Base-by-base conservation (phyloP, 2,888 invertebrate genomes). In the Aspidiotus rigidus region DNA sequence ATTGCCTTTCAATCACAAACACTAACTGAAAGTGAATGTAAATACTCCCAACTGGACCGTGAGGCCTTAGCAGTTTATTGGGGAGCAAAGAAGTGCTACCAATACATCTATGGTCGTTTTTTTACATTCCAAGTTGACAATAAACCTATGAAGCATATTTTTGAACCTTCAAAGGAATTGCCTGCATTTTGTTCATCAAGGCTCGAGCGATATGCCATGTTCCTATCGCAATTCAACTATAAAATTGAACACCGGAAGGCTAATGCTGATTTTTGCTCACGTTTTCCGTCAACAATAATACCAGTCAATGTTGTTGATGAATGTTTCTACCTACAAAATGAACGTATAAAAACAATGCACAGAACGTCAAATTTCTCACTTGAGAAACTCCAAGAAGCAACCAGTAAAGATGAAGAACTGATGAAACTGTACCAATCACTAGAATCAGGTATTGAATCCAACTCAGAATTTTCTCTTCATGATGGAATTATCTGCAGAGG, bases 1-100 rank as follows among this genome's bases (percentile, higher is more conserved):
- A 72, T 72, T 13, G 72, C 69, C 1, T 73, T 61, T 16, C 64
- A 59, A n/a, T 73, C 73, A 1, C 66, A 54, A 28, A 70, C 71
- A 42, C 63, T 74, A 10, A 69, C 73, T 10, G 17, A 41, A 28
- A 40, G 55, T 17, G 59, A 59, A 17, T 1, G 28, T 28, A 71
- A 69, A 63, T 73, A 73, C 62, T 69, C 67, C 17, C 73, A 73
- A 56, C 59, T 73, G 15, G 72, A 73, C 55, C 17, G 72, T 15
- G 72, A 73, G 69, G 72, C 72, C 16, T 40, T 72, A 41, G 71
- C 72, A 41, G 56, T 63, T 6, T 63, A 54, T 57, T 69, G 60
- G 69, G 61, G 61, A 7, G 42, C 55, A 9, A 60, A 60, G 57
- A 60, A 53, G 10, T 49, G 9, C 53, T 69, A 55, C 40, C 59